Evolutionary conservation across 2,888 invertebrate species (phyloP), one percentile per base, ranked within the genome.

Genomic region (Lochmaea crataegi): DNA sequence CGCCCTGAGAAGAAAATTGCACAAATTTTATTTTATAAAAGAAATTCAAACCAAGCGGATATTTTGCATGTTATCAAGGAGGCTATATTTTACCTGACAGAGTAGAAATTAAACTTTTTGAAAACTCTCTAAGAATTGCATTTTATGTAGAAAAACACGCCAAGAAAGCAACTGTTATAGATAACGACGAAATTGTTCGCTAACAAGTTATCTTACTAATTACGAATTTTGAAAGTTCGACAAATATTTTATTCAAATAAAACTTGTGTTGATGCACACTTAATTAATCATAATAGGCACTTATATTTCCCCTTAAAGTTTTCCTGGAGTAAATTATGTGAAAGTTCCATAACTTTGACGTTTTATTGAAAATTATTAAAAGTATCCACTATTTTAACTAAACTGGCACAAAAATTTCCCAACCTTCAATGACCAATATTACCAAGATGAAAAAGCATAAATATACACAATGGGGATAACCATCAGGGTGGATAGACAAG

Each of bases 61-160:
- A 48, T 48, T 48, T n/a, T 48, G 45, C 45, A 48, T 48, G 45
- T 5, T 48, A 48, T 14, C 45, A 48, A 48, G 45, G 14, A 48
- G 48, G 48, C 48, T 48, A 48, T 48, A 48, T n/a, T 48, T 48
- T 48, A 48, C 48, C 48, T 48, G 48, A 48, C 48, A 48, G 48
- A n/a, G 48, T 14, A 48, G 48, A 48, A 48, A 48, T 48, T 48
- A 48, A 48, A 48, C 48, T 48, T 48, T n/a, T 48, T 4, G 48
- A 48, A 48, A 48, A 48, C 48, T 48, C 48, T 48, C 48, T n/a
- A 48, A 48, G 14, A 48, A 48, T 48, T 48, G 48, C 48, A 48
- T 48, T 48, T 48, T 48, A 48, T 48, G n/a, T 48, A 14, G n/a
- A 48, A 48, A 48, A 48, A 48, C 48, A 48, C n/a, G 48, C 48